phyloP scores from a whole-genome alignment of 1,140 invertebrate species.

The Microplitis mediator region DNA sequence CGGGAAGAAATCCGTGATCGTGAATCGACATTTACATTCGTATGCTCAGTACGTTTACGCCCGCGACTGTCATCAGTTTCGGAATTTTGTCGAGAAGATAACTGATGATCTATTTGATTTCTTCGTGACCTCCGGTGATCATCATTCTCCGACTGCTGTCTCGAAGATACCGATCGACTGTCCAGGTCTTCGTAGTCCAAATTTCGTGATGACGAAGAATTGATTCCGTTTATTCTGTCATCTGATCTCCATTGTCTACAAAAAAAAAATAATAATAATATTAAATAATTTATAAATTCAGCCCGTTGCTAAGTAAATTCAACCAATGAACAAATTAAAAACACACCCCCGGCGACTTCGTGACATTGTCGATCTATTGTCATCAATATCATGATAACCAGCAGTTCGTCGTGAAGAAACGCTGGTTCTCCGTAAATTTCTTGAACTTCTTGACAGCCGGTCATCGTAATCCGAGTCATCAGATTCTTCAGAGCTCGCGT shows the following conservation, averaged over 20 bases:
- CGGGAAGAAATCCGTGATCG: slow-evolving; percentile 18
- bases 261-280: slow-evolving; percentile 6
- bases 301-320: not conserved
- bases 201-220: slow-evolving; percentile 34
- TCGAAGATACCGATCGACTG: slow-evolving; percentile 20
- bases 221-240: slow-evolving; percentile 45
- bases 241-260: slow-evolving; percentile 52
- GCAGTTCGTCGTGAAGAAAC: slow-evolving; percentile 42
- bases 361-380: slow-evolving; percentile 28
- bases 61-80: slow-evolving; percentile 21
- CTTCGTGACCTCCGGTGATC: slow-evolving; percentile 34
- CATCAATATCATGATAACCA: slow-evolving; percentile 51
- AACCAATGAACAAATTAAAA: not conserved
- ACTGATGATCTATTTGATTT: slow-evolving; percentile 20
- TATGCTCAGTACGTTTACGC: slow-evolving; percentile 15
- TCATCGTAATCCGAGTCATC: slow-evolving; percentile 66
- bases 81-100: slow-evolving; percentile 20
- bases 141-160: slow-evolving; percentile 32
- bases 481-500: slow-evolving; percentile 61
- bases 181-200: slow-evolving; percentile 39
- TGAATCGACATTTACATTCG: slow-evolving; percentile 29
- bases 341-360: slow-evolving; percentile 49
- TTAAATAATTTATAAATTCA: not conserved
- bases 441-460: slow-evolving; percentile 59
- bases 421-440: slow-evolving; percentile 46